Base-by-base conservation (phyloP, 2,888 invertebrate genomes). In the Chironomus riparius region DNA sequence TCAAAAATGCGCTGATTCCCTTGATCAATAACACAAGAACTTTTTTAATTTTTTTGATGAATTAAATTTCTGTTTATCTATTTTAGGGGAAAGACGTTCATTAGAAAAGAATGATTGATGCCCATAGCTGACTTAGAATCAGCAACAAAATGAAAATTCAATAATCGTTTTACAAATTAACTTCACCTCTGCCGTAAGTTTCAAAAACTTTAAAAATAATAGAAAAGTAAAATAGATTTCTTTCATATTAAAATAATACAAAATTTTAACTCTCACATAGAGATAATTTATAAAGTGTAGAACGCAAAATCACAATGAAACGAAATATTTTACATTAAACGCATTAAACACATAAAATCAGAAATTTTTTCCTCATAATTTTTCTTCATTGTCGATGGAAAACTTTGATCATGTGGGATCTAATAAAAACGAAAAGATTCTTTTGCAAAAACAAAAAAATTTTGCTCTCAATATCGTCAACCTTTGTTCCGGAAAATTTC, bases 61-160 rank as follows among this genome's bases (percentile, higher is more conserved):
- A 18, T 78, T 76, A 12, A 77, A 76, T 77, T 77, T 70, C 12
- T 76, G 77, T 62, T 68, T 78, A 76, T 71, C 81, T 79, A 79
- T 87, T 87, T 7, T 87, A 94, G 94, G 82, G 94, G 94, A 82
- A 89, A 90, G 88, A 93, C 93, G 82, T 94, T 94, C 84, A 89
- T 92, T 82, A 89, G 94, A 85, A 91, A 91, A 86, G 92, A 93
- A 87, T 92, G 90, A 91, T 72, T 62, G 62, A 61, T 18, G 47
- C 72, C 61, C 10, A 61, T 62, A 13, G 72, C 62, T 62, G 72
- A 62, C 38, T n/a, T n/a, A 2, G 50, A 50, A 21, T 50, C 71
- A 71, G 72, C 72, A 72, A 61, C 12, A 24, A 65, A 65, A 12
- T 65, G 24, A 62, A 62, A 62, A 18, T 62, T 18, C 62, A 62